A percentile compares a stretch with the other conserved stretches of the same genome.
Evolutionary conservation across 2,113 vertebrate genomes (phyloP).

Genomic region (Colinus virginianus): DNA sequence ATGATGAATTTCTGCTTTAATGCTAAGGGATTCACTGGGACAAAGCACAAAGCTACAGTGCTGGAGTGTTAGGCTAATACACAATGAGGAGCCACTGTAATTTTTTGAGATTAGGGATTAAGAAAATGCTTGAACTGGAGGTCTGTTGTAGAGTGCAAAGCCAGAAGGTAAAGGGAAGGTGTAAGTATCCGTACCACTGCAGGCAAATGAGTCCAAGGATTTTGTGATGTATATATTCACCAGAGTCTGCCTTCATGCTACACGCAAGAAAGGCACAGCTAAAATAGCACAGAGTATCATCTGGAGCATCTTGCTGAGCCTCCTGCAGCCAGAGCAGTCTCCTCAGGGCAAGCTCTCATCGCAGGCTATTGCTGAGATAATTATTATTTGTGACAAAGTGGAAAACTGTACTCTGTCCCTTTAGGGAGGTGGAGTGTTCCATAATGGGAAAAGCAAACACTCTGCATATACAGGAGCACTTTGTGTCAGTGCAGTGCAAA

Average conservation of each 20-base stretch:
- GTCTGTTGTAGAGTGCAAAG: not conserved
- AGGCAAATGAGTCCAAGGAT: not conserved
- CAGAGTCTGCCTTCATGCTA: not conserved
- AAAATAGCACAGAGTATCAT: conserved; percentile 1
- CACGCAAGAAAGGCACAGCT: not conserved
- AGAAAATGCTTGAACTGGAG: conserved; percentile 8
- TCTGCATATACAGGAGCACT: not conserved
- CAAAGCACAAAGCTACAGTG: not conserved
- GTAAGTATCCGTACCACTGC: not conserved
- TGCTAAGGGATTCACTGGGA: not conserved
- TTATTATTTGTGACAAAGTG: conserved; percentile 35
- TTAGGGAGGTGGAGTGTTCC: not conserved
- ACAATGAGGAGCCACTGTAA: not conserved
- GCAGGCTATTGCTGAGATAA: not conserved
- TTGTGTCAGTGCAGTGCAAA: not conserved
- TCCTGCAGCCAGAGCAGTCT: conserved; percentile 11
- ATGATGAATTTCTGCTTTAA: conserved; percentile 45
- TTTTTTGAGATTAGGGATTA: not conserved
- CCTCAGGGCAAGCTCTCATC: not conserved
- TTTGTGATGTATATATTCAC: not conserved
- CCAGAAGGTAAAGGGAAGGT: not conserved
- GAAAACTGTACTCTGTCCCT: not conserved
- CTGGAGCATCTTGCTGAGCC: not conserved
- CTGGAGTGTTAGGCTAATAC: not conserved
- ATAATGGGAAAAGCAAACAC: not conserved